phyloP scores from a whole-genome alignment of 2,797 vertebrate species.

The Myotis vivesi region DNA sequence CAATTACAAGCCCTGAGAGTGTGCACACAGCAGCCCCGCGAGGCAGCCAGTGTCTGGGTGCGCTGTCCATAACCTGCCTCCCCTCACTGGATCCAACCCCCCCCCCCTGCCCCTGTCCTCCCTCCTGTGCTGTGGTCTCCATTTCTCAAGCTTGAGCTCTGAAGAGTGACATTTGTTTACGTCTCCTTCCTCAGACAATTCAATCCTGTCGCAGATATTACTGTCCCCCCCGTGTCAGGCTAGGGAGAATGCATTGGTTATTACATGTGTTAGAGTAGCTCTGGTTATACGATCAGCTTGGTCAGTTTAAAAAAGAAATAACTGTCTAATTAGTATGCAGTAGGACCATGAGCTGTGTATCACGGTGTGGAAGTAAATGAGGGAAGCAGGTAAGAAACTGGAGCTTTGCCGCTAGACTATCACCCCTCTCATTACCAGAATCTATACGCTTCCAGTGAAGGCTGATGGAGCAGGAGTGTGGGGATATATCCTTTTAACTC shows the following conservation, averaged over 20 bases:
- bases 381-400: neutral
- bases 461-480: neutral
- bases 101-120: neutral
- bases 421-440: neutral
- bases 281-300: neutral
- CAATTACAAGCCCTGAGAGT: constrained; percentile 86
- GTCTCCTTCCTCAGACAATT: neutral
- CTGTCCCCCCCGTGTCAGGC: neutral
- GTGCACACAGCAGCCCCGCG: constrained; percentile 76
- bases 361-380: neutral
- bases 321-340: neutral
- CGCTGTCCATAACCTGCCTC: constrained; percentile 69
- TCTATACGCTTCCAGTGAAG: neutral
- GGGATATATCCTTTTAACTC: neutral
- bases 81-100: constrained; percentile 51
- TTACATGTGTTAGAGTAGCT: neutral
- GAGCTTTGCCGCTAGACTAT: neutral
- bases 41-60: constrained; percentile 81
- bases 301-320: neutral
- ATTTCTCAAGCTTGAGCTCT: constrained; percentile 65
- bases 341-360: neutral
- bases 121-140: neutral
- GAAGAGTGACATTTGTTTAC: constrained; percentile 48
- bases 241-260: neutral
- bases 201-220: neutral